phyloP scores from a whole-genome alignment of 1,140 invertebrate species.

The Scaptodrosophila lebanonensis region DNA sequence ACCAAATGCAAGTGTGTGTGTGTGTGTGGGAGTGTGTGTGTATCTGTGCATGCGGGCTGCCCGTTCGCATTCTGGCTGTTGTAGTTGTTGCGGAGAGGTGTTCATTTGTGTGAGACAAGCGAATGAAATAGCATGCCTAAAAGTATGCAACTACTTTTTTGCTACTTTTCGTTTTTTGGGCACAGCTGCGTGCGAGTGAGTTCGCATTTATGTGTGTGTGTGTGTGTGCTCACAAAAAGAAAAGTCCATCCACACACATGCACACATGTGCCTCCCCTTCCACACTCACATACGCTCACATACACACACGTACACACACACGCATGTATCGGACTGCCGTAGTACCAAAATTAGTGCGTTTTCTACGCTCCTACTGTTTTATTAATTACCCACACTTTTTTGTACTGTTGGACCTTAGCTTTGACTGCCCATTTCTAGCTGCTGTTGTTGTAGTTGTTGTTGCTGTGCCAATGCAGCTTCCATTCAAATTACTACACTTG shows the following conservation, averaged over 20 bases:
- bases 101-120: conserved; percentile 70
- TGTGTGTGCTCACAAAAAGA: conserved; percentile 33
- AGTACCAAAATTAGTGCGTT: conserved; percentile 72
- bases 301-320: conserved; percentile 10
- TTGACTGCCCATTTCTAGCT: conserved; percentile 43
- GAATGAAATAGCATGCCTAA: conserved; percentile 74
- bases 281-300: conserved; percentile 32
- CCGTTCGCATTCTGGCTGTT: too few species aligned
- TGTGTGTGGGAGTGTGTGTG: too few species aligned
- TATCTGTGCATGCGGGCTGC: conserved; percentile 3
- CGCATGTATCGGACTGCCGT: conserved; percentile 27
- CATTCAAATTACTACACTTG: conserved; percentile 75
- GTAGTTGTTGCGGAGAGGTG: conserved; percentile 35
- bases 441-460: conserved; percentile 12
- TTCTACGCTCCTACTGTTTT: conserved; percentile 69
- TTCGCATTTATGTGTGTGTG: conserved; percentile 27
- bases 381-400: conserved; percentile 75
- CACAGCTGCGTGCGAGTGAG: conserved; percentile 35
- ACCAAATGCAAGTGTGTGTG: conserved; percentile 16
- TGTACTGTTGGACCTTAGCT: conserved; percentile 27
- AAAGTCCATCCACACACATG: conserved; percentile 7
- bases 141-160: conserved; percentile 59
- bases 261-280: neutral
- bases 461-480: conserved; percentile 41
- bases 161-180: conserved; percentile 9